Evolutionary conservation across 2,888 invertebrate species (phyloP), one percentile per base, ranked within the genome.

Genomic region (Acanthopleura granulata): DNA sequence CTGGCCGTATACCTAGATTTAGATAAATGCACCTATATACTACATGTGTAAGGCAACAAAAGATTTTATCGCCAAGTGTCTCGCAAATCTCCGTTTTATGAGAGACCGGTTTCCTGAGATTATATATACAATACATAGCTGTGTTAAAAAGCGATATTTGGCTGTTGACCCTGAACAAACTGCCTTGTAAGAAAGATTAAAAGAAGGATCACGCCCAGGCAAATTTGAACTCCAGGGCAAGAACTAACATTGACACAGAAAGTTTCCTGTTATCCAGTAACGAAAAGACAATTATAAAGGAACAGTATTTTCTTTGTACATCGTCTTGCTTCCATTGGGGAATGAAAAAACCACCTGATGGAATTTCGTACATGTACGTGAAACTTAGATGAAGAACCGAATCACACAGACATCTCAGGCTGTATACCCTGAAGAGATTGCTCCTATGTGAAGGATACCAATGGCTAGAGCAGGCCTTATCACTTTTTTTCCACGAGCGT

Each of bases 201-300:
- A 66, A 66, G 66, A 66, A 27, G 66, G 25, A 1, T 66, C 66
- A 66, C 66, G 66, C 66, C 66, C 66, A 27, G 29, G 66, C 25
- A 22, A 66, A 66, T 66, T 66, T 66, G 66, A 27, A 66, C 66
- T 27, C 66, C 66, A 16, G 15, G 22, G 22, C 16, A 16, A 27
- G 16, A 27, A 27, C 6, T 6, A 66, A 66, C 66, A 66, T 66
- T 66, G 22, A 27, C 66, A 66, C 25, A 66, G 27, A 27, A 27
- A 16, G 66, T 66, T 66, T 66, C 66, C 66, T 66, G 66, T 27
- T 66, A 66, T 27, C 66, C 16, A 16, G 16, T 27, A 27, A 27
- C 66, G 66, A 27, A 27, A 27, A 27, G 29, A 22, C 22, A 22
- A 66, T 27, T 22, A 27, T 66, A 66, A 27, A 27, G 29, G 25